Percentiles rank a stretch among this genome's conserved stretches.
phyloP scores from a whole-genome alignment of 2,888 invertebrate genomes.

The Ctena decussata region DNA sequence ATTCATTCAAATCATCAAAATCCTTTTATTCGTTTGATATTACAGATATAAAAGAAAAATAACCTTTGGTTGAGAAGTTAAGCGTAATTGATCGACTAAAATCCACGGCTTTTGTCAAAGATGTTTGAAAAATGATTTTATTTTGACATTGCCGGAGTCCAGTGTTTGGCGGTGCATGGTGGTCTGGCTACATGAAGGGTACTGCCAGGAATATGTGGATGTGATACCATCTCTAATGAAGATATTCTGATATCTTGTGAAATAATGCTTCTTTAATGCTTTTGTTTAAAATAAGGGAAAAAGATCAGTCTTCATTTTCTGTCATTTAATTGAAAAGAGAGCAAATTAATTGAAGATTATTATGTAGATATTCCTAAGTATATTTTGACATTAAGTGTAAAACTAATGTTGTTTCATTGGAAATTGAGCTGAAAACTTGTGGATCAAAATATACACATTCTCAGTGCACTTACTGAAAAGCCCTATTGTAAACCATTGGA shows the following conservation, averaged over 20 bases:
- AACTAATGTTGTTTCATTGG: too few relatives aligned
- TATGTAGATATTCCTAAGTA: too few relatives aligned
- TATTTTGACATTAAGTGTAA: too few relatives aligned
- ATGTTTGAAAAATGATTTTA: conserved; percentile 8
- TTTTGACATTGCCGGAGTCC: neutral
- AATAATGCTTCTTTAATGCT: neutral
- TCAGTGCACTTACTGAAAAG: too few relatives aligned
- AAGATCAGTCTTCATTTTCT: neutral
- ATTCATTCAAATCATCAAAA: conserved; percentile 8
- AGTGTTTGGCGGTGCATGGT: neutral
- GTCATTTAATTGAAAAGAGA: neutral
- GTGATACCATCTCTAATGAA: too few relatives aligned
- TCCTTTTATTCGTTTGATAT: conserved; percentile 1
- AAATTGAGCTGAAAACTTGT: too few relatives aligned
- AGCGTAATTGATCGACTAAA: neutral
- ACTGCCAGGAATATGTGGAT: too few relatives aligned
- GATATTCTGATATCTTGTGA: neutral
- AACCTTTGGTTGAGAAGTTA: neutral
- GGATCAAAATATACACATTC: too few relatives aligned
- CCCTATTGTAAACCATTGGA: too few relatives aligned
- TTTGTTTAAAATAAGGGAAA: neutral
- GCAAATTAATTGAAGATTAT: too few relatives aligned
- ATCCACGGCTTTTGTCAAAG: neutral
- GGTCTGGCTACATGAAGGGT: neutral
- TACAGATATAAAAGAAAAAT: neutral